Conservation (phyloP, 2,113 vertebrate species). For the Brachyistius frenatus region DNA sequence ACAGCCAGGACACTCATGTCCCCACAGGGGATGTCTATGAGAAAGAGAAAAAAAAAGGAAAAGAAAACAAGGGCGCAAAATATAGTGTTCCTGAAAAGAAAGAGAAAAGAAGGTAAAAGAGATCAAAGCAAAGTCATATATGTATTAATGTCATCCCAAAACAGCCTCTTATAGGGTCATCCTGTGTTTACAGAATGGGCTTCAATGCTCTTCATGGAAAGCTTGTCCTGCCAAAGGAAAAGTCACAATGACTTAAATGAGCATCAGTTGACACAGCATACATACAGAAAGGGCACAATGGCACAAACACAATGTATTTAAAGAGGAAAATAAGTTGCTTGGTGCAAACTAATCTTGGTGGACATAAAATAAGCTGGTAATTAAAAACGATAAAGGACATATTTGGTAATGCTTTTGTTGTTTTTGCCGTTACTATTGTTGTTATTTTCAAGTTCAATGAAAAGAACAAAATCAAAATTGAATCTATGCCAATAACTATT, state of each 20-base stretch:
- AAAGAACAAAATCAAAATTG: too few relatives aligned
- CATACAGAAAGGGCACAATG: too few relatives aligned
- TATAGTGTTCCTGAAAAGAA: background rate
- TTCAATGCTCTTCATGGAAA: conserved; percentile 32
- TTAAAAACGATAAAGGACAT: too few relatives aligned
- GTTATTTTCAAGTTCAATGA: too few relatives aligned
- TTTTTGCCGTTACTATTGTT: too few relatives aligned
- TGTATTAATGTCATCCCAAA: background rate
- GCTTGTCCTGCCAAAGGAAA: conserved; percentile 1
- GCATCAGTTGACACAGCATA: background rate
- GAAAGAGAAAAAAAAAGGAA: conserved; percentile 15
- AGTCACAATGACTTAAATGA: conserved; percentile 25
- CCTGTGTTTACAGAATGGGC: conserved; percentile 32
- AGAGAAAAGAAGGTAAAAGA: background rate
- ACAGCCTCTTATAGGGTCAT: conserved; percentile 34
- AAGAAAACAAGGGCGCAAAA: background rate
- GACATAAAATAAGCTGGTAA: too few relatives aligned
- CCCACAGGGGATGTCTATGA: conserved; percentile 5
- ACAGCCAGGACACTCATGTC: conserved; percentile 15
- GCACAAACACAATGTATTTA: too few relatives aligned
- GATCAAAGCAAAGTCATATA: background rate
- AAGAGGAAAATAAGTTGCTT: too few relatives aligned
- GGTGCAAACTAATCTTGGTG: too few relatives aligned
- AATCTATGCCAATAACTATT: too few relatives aligned
- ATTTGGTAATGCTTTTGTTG: too few relatives aligned